These are phyloP conservation scores for Drosophila parthenogenetica DNA, from an alignment of 2,888 invertebrate species.

Conservation along the genomic window DNA sequence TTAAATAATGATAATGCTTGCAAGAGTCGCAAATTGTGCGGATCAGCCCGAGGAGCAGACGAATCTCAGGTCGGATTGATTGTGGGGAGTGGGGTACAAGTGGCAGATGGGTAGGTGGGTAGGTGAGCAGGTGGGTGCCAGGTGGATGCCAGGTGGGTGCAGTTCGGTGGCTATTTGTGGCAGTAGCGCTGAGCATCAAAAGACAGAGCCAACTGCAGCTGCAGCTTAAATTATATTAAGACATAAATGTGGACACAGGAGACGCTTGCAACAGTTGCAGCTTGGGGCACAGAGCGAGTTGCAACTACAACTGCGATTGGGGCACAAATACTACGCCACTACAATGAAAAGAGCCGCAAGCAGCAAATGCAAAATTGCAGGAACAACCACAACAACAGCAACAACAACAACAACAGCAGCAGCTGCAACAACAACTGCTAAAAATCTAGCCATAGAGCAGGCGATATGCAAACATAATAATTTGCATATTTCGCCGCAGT, in stretches of 20 bases:
- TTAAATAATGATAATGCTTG: constrained; percentile 45
- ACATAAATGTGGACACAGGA: constrained; percentile 49
- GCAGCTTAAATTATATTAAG: constrained; percentile 59
- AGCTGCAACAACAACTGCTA: constrained; percentile 25
- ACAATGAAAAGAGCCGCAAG: constrained; percentile 38
- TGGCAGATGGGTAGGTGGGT: background rate
- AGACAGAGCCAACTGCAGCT: constrained; percentile 32
- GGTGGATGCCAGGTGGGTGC: constrained; percentile 34
- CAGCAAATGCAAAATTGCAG: constrained; percentile 22
- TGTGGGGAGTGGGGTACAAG: constrained; percentile 11
- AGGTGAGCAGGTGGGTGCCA: background rate
- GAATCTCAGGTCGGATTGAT: constrained; percentile 4
- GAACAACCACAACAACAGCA: constrained; percentile 6
- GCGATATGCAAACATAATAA: constrained; percentile 77
- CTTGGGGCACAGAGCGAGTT: constrained; percentile 17
- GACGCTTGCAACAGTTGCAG: constrained; percentile 21
- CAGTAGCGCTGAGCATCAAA: constrained; percentile 50
- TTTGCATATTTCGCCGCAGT: constrained; percentile 76
- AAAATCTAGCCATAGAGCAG: constrained; percentile 40
- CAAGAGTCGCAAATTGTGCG: constrained; percentile 45
- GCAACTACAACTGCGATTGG: constrained; percentile 10
- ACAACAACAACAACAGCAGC: constrained; percentile 12
- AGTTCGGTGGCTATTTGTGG: constrained; percentile 37
- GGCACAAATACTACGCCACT: constrained; percentile 34
- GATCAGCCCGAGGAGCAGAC: constrained; percentile 22